Evolutionary conservation across 2,888 invertebrate genomes (phyloP).

Genomic region (Leptopilina myrica): DNA sequence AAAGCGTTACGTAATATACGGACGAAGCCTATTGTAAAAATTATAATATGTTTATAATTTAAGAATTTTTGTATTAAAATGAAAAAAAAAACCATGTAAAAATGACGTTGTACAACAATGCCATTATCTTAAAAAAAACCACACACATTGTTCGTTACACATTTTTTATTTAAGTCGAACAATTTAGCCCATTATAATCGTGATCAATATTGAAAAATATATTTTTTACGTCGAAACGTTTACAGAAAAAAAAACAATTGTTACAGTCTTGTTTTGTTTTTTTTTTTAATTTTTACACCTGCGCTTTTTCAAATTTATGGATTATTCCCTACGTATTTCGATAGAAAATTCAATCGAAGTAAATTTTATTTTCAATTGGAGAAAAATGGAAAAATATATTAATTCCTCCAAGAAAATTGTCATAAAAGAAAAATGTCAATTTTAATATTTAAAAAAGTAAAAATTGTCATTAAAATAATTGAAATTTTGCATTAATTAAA

Average conservation of each 20-base stretch:
- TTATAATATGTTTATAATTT: constrained; percentile 37
- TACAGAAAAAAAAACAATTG: constrained; percentile 61
- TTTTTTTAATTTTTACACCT: not conserved
- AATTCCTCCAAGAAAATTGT: too few species aligned
- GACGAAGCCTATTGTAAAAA: too few species aligned
- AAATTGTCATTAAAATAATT: too few species aligned
- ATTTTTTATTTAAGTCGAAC: constrained; percentile 54
- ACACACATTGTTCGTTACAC: constrained; percentile 59
- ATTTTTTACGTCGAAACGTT: constrained; percentile 74
- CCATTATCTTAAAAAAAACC: constrained; percentile 46
- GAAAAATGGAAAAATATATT: too few species aligned
- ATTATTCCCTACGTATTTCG: constrained; percentile 14
- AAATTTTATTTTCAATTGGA: too few species aligned
- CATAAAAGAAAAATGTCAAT: too few species aligned
- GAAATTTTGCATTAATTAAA: too few species aligned
- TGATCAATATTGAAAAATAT: constrained; percentile 73
- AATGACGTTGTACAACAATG: constrained; percentile 57
- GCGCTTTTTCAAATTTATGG: constrained; percentile 21
- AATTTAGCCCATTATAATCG: constrained; percentile 65
- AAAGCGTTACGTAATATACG: too few species aligned
- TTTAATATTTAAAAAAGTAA: too few species aligned
- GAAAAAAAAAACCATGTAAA: constrained; percentile 32
- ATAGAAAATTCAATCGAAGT: too few species aligned
- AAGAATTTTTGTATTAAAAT: constrained; percentile 41
- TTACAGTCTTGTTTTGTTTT: constrained; percentile 53